Percentiles rank a stretch among this genome's conserved stretches.
Conservation (phyloP, 2,113 vertebrate species). For the Motacilla alba region DNA sequence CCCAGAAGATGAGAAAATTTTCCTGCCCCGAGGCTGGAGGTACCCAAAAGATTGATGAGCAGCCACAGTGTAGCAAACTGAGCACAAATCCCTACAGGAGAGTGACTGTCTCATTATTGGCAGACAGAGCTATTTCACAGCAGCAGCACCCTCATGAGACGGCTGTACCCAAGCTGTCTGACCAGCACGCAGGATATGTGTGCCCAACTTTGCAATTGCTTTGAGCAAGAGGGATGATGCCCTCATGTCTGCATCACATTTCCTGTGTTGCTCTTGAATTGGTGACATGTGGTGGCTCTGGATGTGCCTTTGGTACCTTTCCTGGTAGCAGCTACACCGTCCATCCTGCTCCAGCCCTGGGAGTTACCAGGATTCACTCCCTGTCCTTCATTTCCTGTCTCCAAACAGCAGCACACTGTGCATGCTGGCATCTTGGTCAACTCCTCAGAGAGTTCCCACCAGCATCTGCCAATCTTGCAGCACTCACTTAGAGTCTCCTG, state of each 20-base stretch:
- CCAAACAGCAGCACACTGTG: neutral
- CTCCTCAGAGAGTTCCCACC: neutral
- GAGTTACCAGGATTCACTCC: neutral
- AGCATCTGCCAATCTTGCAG: neutral
- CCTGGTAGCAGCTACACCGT: neutral
- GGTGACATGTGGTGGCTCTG: neutral
- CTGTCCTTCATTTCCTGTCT: neutral
- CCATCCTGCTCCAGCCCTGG: neutral
- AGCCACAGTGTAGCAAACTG: neutral
- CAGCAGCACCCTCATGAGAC: neutral
- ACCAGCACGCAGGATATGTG: fast-evolving
- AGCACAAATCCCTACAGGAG: neutral
- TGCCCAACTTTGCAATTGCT: neutral
- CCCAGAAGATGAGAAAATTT: neutral
- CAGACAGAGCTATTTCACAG: neutral
- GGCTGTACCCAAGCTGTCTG: neutral
- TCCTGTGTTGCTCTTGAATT: neutral
- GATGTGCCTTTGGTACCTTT: neutral
- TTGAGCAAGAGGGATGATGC: neutral
- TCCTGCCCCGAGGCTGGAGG: neutral
- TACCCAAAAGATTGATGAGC: neutral
- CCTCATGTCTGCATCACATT: neutral
- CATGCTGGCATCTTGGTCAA: neutral
- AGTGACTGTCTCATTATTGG: neutral
- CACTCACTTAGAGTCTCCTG: neutral